A percentile compares a stretch with the other conserved stretches of the same genome.
phyloP scores from a whole-genome alignment of 2,888 invertebrate species.

The Cremastinae sp. region DNA sequence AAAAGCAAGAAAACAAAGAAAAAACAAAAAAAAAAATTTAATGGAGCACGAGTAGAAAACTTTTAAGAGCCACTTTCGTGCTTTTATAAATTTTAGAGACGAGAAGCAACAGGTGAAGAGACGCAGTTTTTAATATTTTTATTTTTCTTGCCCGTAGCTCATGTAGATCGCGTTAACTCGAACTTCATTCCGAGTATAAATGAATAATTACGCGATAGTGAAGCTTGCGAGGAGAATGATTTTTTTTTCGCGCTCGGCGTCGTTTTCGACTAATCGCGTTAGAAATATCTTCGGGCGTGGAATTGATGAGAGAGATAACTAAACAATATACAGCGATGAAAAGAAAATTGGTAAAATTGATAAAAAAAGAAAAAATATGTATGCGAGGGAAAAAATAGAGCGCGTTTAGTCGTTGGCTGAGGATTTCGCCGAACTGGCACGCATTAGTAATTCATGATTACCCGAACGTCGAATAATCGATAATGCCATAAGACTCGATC shows the following conservation, averaged over 20 bases:
- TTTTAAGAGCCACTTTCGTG: conserved; percentile 29
- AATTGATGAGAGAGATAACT: no score
- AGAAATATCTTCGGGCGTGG: conserved; percentile 15
- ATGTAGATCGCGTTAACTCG: conserved; percentile 45
- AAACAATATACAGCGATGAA: conserved; percentile 1
- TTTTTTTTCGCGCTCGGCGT: conserved; percentile 9
- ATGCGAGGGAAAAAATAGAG: conserved; percentile 28
- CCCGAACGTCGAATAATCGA: conserved; percentile 33
- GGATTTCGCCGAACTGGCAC: conserved; percentile 48
- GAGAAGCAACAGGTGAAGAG: conserved; percentile 18
- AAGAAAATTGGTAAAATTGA: neutral
- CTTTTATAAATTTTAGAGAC: conserved; percentile 26
- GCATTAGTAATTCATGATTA: conserved; percentile 36
- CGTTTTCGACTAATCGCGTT: conserved; percentile 39
- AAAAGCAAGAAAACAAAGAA: conserved; percentile 21
- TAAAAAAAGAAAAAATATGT: conserved; percentile 15
- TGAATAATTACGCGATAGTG: conserved; percentile 31
- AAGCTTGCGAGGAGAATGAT: neutral
- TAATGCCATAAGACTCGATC: conserved; percentile 12
- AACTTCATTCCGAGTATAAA: conserved; percentile 40
- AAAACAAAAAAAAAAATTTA: conserved; percentile 32
- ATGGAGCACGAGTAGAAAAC: conserved; percentile 24
- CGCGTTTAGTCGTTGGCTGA: conserved; percentile 44
- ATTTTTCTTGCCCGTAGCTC: conserved; percentile 56
- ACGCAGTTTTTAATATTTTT: conserved; percentile 21